Conservation (phyloP, 2,888 invertebrate species). For the Diploptera punctata region DNA sequence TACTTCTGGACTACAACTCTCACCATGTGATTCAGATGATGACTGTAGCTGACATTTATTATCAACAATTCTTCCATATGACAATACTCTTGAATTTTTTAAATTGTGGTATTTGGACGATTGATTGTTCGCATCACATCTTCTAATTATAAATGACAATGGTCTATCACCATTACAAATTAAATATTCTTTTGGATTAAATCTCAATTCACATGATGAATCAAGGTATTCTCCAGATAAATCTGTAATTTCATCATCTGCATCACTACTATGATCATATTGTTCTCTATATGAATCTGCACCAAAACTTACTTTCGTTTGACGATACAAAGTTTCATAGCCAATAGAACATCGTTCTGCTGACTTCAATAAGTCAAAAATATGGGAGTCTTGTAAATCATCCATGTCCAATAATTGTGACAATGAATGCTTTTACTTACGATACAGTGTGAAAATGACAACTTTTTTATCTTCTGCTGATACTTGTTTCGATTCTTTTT, state of each 20-base stretch:
- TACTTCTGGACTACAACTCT: too few species aligned
- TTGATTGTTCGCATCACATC: too few species aligned
- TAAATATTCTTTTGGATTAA: conserved; percentile 9
- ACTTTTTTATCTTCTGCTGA: too few species aligned
- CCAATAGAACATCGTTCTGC: neutral
- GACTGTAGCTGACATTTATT: too few species aligned
- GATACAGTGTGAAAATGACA: too few species aligned
- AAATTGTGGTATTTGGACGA: too few species aligned
- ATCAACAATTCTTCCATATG: too few species aligned
- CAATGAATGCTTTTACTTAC: too few species aligned
- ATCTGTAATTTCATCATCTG: conserved; percentile 18
- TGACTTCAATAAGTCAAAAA: neutral
- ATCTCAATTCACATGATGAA: neutral
- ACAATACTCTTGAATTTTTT: too few species aligned
- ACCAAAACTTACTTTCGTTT: neutral
- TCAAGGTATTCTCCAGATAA: neutral
- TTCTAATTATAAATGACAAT: conserved; percentile 30
- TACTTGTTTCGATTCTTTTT: too few species aligned
- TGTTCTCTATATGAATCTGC: neutral
- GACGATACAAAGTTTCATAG: neutral
- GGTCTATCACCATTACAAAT: conserved; percentile 31
- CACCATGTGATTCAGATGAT: too few species aligned
- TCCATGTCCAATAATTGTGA: neutral
- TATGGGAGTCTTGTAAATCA: neutral
- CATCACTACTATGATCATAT: neutral